A percentile compares a stretch with the other conserved stretches of the same genome.
Conservation (phyloP, 2,113 vertebrate genomes). For the Pterocles orientalis region DNA sequence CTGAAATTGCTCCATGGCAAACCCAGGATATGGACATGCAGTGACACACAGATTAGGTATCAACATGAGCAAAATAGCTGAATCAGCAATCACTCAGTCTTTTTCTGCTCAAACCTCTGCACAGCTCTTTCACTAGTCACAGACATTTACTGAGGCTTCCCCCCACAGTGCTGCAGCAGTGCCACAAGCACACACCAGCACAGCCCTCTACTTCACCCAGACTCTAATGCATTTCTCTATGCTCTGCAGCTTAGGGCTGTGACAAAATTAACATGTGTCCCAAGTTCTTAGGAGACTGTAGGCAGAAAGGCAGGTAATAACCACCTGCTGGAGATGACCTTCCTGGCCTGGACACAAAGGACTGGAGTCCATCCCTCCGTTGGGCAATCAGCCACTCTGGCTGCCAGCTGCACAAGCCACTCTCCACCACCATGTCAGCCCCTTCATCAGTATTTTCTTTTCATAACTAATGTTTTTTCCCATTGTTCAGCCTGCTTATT, state of each 20-base stretch:
- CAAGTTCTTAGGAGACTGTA: neutral
- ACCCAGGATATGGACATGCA: rapidly evolving
- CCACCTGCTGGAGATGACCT: too few species aligned
- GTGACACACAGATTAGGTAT: neutral
- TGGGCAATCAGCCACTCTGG: too few species aligned
- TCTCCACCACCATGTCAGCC: neutral
- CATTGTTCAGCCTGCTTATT: neutral
- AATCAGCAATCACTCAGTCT: rapidly evolving
- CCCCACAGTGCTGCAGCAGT: neutral
- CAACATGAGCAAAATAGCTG: neutral
- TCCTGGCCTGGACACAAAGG: neutral
- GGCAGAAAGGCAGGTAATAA: neutral
- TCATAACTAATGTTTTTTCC: neutral
- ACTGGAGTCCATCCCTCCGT: neutral
- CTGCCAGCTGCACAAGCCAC: neutral
- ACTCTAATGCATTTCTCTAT: rapidly evolving
- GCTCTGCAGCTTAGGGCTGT: neutral
- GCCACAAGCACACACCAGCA: neutral
- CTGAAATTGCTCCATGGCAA: neutral
- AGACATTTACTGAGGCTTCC: rapidly evolving
- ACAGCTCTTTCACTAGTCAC: too few species aligned
- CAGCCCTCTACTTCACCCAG: neutral
- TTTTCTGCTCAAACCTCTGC: neutral
- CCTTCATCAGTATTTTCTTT: neutral
- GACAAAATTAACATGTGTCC: neutral